These are phyloP conservation scores for Ciconia maguari DNA, from an alignment of 2,113 vertebrate genomes.

Conservation along the genomic window DNA sequence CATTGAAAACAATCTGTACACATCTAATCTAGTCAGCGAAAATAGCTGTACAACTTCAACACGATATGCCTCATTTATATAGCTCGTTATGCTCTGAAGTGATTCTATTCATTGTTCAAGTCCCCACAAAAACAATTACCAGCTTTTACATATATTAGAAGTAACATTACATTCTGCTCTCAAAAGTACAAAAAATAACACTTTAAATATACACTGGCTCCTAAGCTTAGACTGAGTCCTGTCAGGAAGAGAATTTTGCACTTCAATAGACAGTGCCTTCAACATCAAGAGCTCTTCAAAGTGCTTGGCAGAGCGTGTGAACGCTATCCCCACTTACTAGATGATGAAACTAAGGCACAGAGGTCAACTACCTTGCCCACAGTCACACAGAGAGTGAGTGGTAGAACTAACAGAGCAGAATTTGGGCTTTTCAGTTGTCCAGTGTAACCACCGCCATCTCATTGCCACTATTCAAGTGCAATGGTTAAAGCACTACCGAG, in stretches of 20 bases:
- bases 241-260: not conserved
- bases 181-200: slow-evolving; percentile 40
- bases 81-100: not conserved
- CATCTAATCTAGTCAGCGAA: not conserved
- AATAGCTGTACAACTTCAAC: not conserved
- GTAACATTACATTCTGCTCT: not conserved
- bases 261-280: not conserved
- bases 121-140: not conserved
- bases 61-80: not conserved
- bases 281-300: slow-evolving; percentile 43
- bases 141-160: slow-evolving; percentile 8
- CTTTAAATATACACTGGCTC: slow-evolving; percentile 21
- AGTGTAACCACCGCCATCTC: not conserved
- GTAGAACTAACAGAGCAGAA: not conserved
- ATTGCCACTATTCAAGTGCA: not conserved
- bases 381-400: not conserved
- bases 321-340: not conserved
- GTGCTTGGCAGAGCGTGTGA: not conserved
- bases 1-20: slow-evolving; percentile 11
- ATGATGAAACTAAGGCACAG: slow-evolving; percentile 56
- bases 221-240: not conserved
- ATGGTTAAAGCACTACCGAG: not conserved
- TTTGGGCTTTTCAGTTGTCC: not conserved
- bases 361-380: not conserved
- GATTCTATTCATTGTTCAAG: not conserved